Conservation (phyloP, 2,113 vertebrate species). For the Emydura subglobosa region DNA sequence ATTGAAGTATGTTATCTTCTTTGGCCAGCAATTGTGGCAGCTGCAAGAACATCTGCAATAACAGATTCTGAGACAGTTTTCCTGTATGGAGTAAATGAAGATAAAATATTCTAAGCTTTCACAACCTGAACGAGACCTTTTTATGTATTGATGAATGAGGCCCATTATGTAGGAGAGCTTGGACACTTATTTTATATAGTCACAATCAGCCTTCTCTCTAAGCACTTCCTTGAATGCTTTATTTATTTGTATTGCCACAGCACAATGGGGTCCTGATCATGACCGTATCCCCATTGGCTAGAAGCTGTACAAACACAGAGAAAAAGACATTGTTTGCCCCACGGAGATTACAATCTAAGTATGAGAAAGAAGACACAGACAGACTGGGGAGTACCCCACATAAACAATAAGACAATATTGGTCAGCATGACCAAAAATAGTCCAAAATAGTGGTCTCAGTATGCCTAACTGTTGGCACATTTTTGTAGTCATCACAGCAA, state of each 20-base stretch:
- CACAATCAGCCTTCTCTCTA: neutral
- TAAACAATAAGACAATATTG: neutral
- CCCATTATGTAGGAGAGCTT: neutral
- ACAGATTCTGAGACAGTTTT: neutral
- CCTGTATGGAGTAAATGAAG: neutral
- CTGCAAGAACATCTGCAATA: neutral
- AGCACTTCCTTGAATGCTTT: neutral
- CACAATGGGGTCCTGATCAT: neutral
- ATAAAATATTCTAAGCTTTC: neutral
- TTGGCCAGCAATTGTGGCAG: neutral
- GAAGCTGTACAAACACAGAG: neutral
- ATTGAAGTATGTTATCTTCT: neutral
- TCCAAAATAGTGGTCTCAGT: neutral
- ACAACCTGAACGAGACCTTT: neutral
- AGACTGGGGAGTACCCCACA: neutral
- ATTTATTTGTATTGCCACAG: neutral
- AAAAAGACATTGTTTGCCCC: neutral
- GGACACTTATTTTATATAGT: neutral
- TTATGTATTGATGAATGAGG: neutral
- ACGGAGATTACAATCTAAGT: neutral
- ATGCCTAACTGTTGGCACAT: neutral
- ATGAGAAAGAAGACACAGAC: neutral
- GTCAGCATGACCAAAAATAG: neutral
- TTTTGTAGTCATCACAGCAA: neutral
- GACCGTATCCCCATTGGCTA: neutral